Conservation (phyloP, 2,797 vertebrate species). For the Ibycter americanus region DNA sequence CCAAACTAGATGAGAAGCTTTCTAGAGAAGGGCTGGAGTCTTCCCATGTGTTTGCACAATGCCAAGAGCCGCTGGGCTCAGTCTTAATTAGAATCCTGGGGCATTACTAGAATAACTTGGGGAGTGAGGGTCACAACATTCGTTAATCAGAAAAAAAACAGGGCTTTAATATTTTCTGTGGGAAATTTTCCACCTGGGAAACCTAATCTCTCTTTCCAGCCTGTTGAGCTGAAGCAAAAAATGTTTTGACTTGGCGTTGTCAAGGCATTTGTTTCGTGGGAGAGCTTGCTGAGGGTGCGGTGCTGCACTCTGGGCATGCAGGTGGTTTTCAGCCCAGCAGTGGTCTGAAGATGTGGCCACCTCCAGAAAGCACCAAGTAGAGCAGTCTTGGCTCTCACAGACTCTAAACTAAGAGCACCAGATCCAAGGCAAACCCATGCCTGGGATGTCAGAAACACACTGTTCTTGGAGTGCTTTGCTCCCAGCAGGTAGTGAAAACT, state of each 20-base stretch:
- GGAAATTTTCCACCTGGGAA: conserved; percentile 39
- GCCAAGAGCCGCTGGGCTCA: neutral
- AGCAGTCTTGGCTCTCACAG: neutral
- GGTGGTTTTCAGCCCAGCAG: neutral
- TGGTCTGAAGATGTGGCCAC: neutral
- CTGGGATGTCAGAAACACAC: neutral
- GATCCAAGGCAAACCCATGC: neutral
- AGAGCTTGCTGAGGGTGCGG: accelerated
- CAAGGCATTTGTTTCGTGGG: neutral
- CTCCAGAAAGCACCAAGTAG: neutral
- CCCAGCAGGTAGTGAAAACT: neutral
- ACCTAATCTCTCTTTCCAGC: neutral
- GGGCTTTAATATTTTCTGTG: neutral
- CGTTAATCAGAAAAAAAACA: neutral
- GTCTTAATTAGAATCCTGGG: conserved; percentile 40
- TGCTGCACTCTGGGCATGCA: neutral
- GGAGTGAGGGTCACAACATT: neutral
- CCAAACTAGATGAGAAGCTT: conserved; percentile 41
- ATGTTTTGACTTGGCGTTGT: neutral
- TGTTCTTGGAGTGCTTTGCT: accelerated
- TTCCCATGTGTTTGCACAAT: conserved; percentile 56
- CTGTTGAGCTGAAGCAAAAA: neutral
- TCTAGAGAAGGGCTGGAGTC: conserved; percentile 20
- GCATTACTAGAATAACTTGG: conserved; percentile 23
- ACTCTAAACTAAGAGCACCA: neutral